Percentiles rank a stretch among this genome's conserved stretches.
phyloP scores from a whole-genome alignment of 1,140 invertebrate species.

The Caenorhabditis elegans region WBcel235 BX284603.4:10180001-10180500 shows the following conservation, averaged over 20 bases:
- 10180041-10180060: slow-evolving; percentile 61
- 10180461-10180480: slow-evolving; percentile 58
- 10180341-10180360: slow-evolving; percentile 61
- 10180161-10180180: slow-evolving; percentile 54
- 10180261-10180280: not conserved
- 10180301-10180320: slow-evolving; percentile 59
- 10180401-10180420: slow-evolving; percentile 52
- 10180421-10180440: slow-evolving; percentile 54
- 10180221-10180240: slow-evolving; percentile 57
- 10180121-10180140: slow-evolving; percentile 52
- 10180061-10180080: slow-evolving; percentile 43
- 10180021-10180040: slow-evolving; percentile 65
- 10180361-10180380: slow-evolving; percentile 56
- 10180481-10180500: slow-evolving; percentile 63
- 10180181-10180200: slow-evolving; percentile 58
- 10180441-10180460: slow-evolving; percentile 57
- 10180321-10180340: slow-evolving; percentile 49
- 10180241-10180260: slow-evolving; percentile 43
- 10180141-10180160: slow-evolving; percentile 48
- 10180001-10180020: slow-evolving; percentile 63
- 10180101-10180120: slow-evolving; percentile 44
- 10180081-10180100: slow-evolving; percentile 53
- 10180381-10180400: slow-evolving; percentile 56
- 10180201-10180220: slow-evolving; percentile 56
- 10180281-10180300: slow-evolving; percentile 3